Percentiles rank a stretch among this genome's conserved stretches.
These are phyloP conservation scores for Zhuqinia jingwanae DNA, from an alignment of 2,888 invertebrate species.

Conservation along the genomic window DNA sequence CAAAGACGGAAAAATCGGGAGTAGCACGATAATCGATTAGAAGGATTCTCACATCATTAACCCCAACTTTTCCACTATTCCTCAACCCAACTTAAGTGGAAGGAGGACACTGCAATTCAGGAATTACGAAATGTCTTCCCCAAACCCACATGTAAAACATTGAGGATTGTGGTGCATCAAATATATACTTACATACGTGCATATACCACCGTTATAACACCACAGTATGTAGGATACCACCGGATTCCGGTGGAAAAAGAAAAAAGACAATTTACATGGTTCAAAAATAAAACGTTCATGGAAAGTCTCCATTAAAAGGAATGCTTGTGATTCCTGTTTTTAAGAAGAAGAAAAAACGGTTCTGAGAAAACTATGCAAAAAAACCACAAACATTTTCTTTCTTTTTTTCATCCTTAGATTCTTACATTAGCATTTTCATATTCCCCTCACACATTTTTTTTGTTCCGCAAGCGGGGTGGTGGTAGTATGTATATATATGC, in stretches of 20 bases:
- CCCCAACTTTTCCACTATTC: background rate
- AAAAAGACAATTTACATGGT: background rate
- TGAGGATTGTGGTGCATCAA: too few relatives aligned
- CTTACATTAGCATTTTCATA: constrained; percentile 26
- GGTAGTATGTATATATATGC: too few relatives aligned
- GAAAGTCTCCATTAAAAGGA: background rate
- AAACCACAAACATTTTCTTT: background rate
- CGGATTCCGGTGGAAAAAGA: background rate
- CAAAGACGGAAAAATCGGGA: too few relatives aligned
- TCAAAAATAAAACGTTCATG: background rate
- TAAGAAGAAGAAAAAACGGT: too few relatives aligned
- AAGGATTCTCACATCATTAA: constrained; percentile 41
- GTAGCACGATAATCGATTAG: constrained; percentile 11
- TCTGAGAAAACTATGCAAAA: background rate
- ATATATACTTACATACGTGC: too few relatives aligned
- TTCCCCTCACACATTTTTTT: constrained; percentile 9
- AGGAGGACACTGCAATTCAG: background rate
- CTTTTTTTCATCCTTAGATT: background rate
- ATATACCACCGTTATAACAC: too few relatives aligned
- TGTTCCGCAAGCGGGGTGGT: too few relatives aligned
- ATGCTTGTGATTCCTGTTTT: background rate
- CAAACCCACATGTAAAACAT: too few relatives aligned
- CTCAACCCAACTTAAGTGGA: background rate
- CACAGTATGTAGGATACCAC: too few relatives aligned
- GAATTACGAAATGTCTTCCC: background rate